A percentile compares a stretch with the other conserved stretches of the same genome.
Conservation (phyloP, 1,140 invertebrate genomes). For the Pogonus chalceus region DNA sequence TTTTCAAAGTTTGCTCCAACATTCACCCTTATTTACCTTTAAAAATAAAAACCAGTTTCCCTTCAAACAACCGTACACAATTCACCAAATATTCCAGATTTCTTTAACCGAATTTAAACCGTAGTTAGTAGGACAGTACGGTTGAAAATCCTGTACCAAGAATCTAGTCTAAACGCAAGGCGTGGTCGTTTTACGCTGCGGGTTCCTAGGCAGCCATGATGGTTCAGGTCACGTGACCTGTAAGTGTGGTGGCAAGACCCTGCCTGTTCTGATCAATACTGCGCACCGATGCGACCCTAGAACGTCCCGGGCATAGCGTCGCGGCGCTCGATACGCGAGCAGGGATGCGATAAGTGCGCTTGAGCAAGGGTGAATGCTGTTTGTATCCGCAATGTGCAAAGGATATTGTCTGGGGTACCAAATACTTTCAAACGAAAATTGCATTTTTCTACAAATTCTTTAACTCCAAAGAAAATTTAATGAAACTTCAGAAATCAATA, state of each 20-base stretch:
- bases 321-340: not conserved
- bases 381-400: too few relatives aligned
- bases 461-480: too few relatives aligned
- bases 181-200: not conserved
- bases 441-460: too few relatives aligned
- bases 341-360: not conserved
- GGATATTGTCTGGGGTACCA: too few relatives aligned
- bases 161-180: too few relatives aligned
- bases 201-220: not conserved
- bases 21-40: not conserved
- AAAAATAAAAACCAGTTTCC: not conserved
- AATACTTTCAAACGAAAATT: too few relatives aligned
- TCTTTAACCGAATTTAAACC: not conserved
- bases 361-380: not conserved
- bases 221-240: constrained; percentile 1
- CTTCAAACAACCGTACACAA: not conserved
- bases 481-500: too few relatives aligned
- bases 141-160: too few relatives aligned
- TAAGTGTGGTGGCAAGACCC: not conserved
- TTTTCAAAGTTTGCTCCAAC: not conserved
- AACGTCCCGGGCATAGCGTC: not conserved
- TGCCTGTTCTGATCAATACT: not conserved
- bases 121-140: not conserved
- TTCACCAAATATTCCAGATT: not conserved
- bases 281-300: too few relatives aligned